Conservation (phyloP, 2,113 vertebrate genomes). For the Diadophis punctatus region DNA sequence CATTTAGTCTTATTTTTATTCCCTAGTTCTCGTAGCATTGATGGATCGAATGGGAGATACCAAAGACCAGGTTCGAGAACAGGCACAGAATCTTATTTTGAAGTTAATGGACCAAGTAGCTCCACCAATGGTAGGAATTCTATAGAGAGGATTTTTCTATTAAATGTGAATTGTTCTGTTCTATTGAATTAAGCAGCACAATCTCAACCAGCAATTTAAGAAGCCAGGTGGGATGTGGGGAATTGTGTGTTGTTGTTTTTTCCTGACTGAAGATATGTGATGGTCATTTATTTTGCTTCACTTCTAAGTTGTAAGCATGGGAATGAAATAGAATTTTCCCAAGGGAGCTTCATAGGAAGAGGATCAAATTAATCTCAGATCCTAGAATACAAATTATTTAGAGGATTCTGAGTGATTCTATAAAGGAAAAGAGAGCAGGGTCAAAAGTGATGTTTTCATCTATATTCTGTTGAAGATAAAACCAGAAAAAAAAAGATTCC, state of each 20-base stretch:
- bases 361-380: background rate
- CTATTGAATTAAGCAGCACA: background rate
- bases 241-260: background rate
- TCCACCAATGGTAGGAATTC: slow-evolving; percentile 80
- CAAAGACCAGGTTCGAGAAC: slow-evolving; percentile 95
- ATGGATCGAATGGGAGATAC: slow-evolving; percentile 91
- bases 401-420: background rate
- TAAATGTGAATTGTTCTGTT: background rate
- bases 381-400: background rate
- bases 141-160: background rate
- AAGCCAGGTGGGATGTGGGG: background rate
- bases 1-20: background rate
- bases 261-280: background rate
- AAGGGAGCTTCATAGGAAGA: background rate
- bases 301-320: background rate
- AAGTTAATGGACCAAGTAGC: slow-evolving; percentile 86
- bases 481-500: background rate
- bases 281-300: background rate
- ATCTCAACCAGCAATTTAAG: background rate
- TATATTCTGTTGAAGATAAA: background rate
- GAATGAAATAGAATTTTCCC: background rate
- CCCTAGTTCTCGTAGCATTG: slow-evolving; percentile 81
- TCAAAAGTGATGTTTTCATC: background rate
- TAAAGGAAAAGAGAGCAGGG: background rate
- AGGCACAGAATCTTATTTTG: slow-evolving; percentile 85